Evolutionary conservation across 2,888 invertebrate species (phyloP).

Genomic region (Agapetus fuscipes): DNA sequence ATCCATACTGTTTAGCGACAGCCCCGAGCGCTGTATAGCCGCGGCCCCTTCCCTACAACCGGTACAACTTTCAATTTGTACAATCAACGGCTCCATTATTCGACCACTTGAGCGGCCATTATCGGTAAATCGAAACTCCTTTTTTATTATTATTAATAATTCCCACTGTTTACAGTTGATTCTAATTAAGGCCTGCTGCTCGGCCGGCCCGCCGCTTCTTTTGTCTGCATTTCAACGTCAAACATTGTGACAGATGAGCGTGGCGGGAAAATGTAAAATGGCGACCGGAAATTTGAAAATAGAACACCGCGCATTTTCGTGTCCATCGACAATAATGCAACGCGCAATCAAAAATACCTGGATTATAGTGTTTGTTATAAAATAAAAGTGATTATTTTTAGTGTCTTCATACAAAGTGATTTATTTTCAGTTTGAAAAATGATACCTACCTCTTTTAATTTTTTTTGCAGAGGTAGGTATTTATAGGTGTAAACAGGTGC

Average conservation of each 20-base stretch:
- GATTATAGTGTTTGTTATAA: too few species aligned
- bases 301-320: constrained; percentile 1
- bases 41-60: too few species aligned
- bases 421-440: too few species aligned
- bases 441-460: too few species aligned
- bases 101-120: constrained; percentile 19
- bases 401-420: too few species aligned
- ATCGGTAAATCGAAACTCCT: constrained; percentile 21
- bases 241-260: constrained; percentile 11
- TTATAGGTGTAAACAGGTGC: too few species aligned
- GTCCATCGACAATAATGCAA: background rate
- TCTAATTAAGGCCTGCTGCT: constrained; percentile 20
- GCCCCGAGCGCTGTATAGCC: too few species aligned
- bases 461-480: too few species aligned
- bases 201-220: constrained; percentile 1
- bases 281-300: constrained; percentile 2
- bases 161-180: constrained; percentile 20
- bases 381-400: too few species aligned
- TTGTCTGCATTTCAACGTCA: constrained; percentile 18
- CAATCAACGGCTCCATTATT: constrained; percentile 11
- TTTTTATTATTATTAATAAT: constrained; percentile 21
- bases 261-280: constrained; percentile 6
- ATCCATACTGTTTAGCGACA: too few species aligned
- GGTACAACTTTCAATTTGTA: constrained; percentile 2
- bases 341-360: constrained; percentile 5